Evolutionary conservation across 2,797 vertebrate genomes (phyloP).

Genomic region (Rhynchonycteris naso): DNA sequence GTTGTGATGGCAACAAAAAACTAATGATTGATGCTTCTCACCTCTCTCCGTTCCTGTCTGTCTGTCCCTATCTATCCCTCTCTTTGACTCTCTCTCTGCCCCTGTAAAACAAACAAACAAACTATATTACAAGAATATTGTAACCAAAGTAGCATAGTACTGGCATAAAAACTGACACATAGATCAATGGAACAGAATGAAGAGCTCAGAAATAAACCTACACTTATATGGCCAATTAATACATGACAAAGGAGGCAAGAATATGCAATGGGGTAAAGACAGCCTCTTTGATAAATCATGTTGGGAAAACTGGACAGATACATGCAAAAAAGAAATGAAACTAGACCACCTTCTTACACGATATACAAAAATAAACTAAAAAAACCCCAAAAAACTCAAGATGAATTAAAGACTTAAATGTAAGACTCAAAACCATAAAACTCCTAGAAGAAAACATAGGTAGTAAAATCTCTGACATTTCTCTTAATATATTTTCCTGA

Average conservation of each 20-base stretch:
- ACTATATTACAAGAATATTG: not conserved
- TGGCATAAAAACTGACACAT: not conserved
- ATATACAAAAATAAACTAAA: not conserved
- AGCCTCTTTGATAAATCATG: not conserved
- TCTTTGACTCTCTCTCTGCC: too few relatives aligned
- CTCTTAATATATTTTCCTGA: not conserved
- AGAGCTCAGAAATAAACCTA: not conserved
- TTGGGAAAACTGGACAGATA: not conserved
- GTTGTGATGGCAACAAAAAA: too few relatives aligned
- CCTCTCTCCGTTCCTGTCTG: too few relatives aligned
- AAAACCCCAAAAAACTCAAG: too few relatives aligned
- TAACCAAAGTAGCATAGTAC: not conserved
- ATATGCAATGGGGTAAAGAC: not conserved
- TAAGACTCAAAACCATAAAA: not conserved
- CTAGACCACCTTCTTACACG: not conserved
- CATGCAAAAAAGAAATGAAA: not conserved
- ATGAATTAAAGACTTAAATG: not conserved
- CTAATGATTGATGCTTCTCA: too few relatives aligned
- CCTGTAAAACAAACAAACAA: too few relatives aligned
- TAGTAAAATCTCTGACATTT: not conserved
- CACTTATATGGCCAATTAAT: not conserved
- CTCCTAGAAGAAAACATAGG: not conserved
- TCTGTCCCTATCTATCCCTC: too few relatives aligned
- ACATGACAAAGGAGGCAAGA: not conserved
- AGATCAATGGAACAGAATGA: not conserved